A percentile compares a stretch with the other conserved stretches of the same genome.
phyloP scores from a whole-genome alignment of 1,140 invertebrate species.

The Nasonia longicornis region DNA sequence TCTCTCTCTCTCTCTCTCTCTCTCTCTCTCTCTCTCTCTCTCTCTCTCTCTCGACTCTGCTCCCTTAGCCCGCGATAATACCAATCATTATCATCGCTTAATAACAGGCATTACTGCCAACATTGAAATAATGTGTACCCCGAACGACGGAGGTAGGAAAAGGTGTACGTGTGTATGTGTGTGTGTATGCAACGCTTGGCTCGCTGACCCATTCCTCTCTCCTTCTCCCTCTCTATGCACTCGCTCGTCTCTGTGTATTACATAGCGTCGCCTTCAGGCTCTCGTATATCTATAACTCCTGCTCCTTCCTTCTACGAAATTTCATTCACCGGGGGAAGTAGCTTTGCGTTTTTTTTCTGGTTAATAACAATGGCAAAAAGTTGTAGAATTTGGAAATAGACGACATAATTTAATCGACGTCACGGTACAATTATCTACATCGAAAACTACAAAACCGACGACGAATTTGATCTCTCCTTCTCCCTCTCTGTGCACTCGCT shows the following conservation, averaged over 20 bases:
- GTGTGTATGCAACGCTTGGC: constrained; percentile 56
- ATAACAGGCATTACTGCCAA: constrained; percentile 72
- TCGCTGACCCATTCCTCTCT: constrained; percentile 62
- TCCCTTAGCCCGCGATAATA: constrained; percentile 69
- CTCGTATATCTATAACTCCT: too few relatives aligned
- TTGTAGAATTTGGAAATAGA: too few relatives aligned
- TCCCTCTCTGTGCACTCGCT: constrained; percentile 15
- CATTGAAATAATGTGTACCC: constrained; percentile 68
- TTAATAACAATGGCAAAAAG: too few relatives aligned
- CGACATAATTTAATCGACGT: too few relatives aligned
- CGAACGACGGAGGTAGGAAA: constrained; percentile 15
- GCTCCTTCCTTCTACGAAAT: too few relatives aligned
- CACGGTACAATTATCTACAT: too few relatives aligned
- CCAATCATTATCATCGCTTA: constrained; percentile 72
- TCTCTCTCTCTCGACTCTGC: constrained; percentile 51
- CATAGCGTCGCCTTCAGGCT: background rate
- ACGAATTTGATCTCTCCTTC: too few relatives aligned
- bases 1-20: too few relatives aligned
- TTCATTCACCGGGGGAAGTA: too few relatives aligned
- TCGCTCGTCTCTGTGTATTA: background rate
- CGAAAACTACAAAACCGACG: too few relatives aligned
- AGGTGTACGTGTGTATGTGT: constrained; percentile 39
- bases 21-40: too few relatives aligned
- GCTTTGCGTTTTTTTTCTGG: too few relatives aligned
- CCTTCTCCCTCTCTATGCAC: constrained; percentile 47